A percentile compares a stretch with the other conserved stretches of the same genome.
Conservation (phyloP, 1,140 invertebrate genomes). For the Papilio helenus region DNA sequence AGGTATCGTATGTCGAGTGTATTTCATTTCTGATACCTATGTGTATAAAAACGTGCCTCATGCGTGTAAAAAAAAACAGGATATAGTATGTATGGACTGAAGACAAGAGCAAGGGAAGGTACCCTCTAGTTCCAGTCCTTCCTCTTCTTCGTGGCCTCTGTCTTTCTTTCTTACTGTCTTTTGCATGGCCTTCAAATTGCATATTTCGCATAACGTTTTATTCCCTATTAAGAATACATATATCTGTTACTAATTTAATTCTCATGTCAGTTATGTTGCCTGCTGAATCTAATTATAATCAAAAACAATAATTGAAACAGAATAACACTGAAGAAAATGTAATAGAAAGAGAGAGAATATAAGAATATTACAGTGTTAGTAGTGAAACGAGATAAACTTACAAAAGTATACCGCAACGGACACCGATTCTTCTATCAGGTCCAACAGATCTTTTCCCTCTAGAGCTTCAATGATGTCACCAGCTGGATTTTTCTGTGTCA, state of each 20-base stretch:
- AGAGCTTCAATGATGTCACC: conserved; percentile 95
- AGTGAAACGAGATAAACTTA: conserved; percentile 83
- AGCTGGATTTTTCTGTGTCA: conserved; percentile 95
- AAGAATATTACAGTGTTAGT: neutral
- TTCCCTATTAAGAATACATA: conserved; percentile 86
- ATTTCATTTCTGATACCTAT: conserved; percentile 26
- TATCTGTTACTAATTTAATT: conserved; percentile 45
- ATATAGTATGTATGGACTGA: conserved; percentile 34
- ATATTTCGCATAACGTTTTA: conserved; percentile 92
- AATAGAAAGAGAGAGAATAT: neutral
- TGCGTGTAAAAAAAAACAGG: conserved; percentile 37
- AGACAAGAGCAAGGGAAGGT: conserved; percentile 53
- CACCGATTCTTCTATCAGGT: conserved; percentile 91
- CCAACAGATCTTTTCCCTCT: conserved; percentile 91
- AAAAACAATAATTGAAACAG: neutral
- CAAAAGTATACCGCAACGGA: conserved; percentile 96
- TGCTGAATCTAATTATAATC: neutral
- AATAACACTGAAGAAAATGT: neutral
- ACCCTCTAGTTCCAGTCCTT: conserved; percentile 80
- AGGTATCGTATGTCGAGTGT: conserved; percentile 18
- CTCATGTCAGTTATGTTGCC: neutral
- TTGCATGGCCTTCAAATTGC: conserved; percentile 88
- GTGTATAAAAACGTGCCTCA: conserved; percentile 43
- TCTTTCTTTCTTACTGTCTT: conserved; percentile 86
- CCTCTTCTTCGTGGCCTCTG: conserved; percentile 81